phyloP scores from a whole-genome alignment of 2,888 invertebrate species.

The Dendrolimus pini region DNA sequence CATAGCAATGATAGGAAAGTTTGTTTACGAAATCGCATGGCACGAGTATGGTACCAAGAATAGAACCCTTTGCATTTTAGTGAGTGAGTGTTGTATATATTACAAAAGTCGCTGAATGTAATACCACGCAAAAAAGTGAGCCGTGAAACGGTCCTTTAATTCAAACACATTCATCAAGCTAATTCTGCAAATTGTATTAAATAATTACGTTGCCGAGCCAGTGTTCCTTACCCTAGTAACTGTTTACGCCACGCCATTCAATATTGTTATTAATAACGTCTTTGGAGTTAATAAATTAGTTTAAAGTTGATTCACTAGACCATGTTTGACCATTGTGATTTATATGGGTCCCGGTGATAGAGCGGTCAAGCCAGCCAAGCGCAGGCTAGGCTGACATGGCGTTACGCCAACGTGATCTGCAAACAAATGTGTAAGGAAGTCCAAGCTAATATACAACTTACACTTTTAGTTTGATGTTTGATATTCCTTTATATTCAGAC shows the following conservation, averaged over 20 bases:
- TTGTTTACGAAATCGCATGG: too few relatives aligned
- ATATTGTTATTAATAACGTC: constrained; percentile 48
- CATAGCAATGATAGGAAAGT: too few relatives aligned
- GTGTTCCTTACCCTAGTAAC: constrained; percentile 39
- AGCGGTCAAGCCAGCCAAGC: constrained; percentile 10
- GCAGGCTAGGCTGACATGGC: too few relatives aligned
- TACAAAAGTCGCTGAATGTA: too few relatives aligned
- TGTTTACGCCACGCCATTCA: constrained; percentile 46
- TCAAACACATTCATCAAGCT: constrained; percentile 71
- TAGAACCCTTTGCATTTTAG: too few relatives aligned
- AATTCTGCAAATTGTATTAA: constrained; percentile 72
- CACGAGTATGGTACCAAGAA: too few relatives aligned
- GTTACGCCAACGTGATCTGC: too few relatives aligned
- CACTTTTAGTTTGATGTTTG: too few relatives aligned
- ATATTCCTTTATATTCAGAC: too few relatives aligned
- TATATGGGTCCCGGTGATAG: constrained; percentile 23
- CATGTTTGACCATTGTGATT: constrained; percentile 25
- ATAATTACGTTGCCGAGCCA: constrained; percentile 60
- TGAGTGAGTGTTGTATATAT: too few relatives aligned
- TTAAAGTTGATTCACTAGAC: constrained; percentile 40
- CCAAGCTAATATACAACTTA: too few relatives aligned
- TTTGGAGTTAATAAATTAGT: constrained; percentile 52
- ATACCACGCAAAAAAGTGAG: not conserved
- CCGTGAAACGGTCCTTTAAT: constrained; percentile 26
- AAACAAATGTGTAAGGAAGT: too few relatives aligned